phyloP scores from a whole-genome alignment of 2,888 invertebrate species.

The Tetragonisca angustula region DNA sequence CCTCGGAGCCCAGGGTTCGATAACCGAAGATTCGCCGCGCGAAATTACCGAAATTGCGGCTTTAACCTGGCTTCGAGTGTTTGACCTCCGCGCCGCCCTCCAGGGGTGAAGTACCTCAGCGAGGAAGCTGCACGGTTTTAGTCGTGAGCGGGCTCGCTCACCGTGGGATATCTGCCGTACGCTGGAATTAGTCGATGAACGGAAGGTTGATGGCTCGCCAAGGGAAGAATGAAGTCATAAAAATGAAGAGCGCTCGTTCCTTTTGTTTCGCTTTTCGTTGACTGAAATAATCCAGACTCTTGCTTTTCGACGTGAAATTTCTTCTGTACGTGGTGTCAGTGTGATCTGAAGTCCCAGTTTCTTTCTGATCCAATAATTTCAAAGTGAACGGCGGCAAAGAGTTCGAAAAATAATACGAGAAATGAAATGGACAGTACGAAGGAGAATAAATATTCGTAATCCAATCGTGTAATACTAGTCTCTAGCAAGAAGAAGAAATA shows the following conservation, averaged over 20 bases:
- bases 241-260: neutral
- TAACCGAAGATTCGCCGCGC: slow-evolving; percentile 66
- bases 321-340: no score
- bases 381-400: no score
- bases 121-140: slow-evolving; percentile 18
- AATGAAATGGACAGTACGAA: no score
- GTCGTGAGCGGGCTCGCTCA: slow-evolving; percentile 21
- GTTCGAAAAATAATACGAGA: no score
- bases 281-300: no score
- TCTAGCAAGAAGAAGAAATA: no score
- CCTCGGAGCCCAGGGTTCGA: slow-evolving; percentile 60
- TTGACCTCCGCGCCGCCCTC: slow-evolving; percentile 68
- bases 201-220: neutral
- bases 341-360: no score
- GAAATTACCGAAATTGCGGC: slow-evolving; percentile 78
- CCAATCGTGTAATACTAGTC: no score
- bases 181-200: slow-evolving; percentile 32
- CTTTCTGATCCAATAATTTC: no score
- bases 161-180: slow-evolving; percentile 62
- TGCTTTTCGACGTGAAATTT: no score
- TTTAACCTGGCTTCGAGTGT: slow-evolving; percentile 60
- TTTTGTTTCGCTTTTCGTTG: no score
- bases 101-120: slow-evolving; percentile 34
- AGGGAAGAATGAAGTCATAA: slow-evolving; percentile 54
- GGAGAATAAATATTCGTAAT: no score